Base-by-base conservation (phyloP, 2,888 invertebrate genomes). In the Acanthococcus lagerstroemiae region DNA sequence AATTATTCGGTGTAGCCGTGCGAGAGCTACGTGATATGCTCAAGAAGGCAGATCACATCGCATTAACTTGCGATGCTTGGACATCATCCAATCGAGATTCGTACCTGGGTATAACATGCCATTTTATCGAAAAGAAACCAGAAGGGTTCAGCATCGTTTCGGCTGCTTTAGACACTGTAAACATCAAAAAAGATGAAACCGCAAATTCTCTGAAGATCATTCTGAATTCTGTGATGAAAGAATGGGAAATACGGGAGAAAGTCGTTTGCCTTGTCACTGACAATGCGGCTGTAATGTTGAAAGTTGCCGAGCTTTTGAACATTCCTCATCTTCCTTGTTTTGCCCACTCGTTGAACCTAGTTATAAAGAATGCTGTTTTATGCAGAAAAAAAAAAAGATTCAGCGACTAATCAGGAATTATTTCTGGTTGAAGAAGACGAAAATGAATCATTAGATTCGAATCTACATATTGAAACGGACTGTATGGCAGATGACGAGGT, bases 31-130 rank as follows among this genome's bases (percentile, higher is more conserved):
- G n/a, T n/a, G 4, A 24, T 4, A 27, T 7, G 26, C 25, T 55
- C 3, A 7, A 55, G 15, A 4, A n/a, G n/a, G 15, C 21, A 4
- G 12, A 12, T 30, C 4, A 24, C 26, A 25, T 50, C 1, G 26
- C 46, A 17, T 24, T 65, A 22, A 55, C 65, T 17, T 12, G 50
- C 19, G 63, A 44, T 54, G 52, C 37, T 22, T 63, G 54, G 54
- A 63, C 63, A 5, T n/a, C 22, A 37, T 5, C 46, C 12, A n/a
- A 19, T 26, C 46, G 37, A 9, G 26, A 63, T 3, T 27, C 24
- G 46, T 63, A 55, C 19, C 27, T 55, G 26, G 63, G 37, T 37
- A 17, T 63, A 54, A 63, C 45, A n/a, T 55, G 55, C n/a, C 63
- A 63, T 54, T 55, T 63, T 54, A 37, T 63, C n/a, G 22, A 22